These are phyloP conservation scores for Papilio aristodemus DNA, from an alignment of 1,140 invertebrate genomes.

Conservation along the genomic window DNA sequence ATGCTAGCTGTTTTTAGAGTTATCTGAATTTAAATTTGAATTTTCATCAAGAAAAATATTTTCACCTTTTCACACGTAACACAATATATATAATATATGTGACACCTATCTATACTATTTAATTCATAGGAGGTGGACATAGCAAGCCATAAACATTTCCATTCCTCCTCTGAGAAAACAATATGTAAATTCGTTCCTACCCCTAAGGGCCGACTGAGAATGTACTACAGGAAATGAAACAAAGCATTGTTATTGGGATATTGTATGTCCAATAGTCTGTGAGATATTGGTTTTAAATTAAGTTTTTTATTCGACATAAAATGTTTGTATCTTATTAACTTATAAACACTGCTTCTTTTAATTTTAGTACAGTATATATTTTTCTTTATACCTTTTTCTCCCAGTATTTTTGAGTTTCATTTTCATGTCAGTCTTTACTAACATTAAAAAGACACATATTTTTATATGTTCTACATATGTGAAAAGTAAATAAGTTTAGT, in stretches of 20 bases:
- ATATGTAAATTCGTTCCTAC: not conserved
- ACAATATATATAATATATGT: not conserved
- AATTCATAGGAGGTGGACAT: not conserved
- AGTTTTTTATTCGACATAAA: too few species aligned
- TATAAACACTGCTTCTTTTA: too few species aligned
- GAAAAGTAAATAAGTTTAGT: not conserved
- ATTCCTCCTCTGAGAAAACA: slow-evolving; percentile 1
- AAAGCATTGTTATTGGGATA: not conserved
- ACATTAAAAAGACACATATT: too few species aligned
- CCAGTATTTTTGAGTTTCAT: too few species aligned
- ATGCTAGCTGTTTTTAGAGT: too few species aligned
- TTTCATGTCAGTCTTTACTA: too few species aligned
- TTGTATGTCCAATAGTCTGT: not conserved
- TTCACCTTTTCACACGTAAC: not conserved
- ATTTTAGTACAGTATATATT: too few species aligned
- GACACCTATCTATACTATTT: not conserved
- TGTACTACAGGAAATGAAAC: not conserved
- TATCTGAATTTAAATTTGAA: too few species aligned
- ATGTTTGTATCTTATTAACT: too few species aligned
- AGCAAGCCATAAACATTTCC: not conserved
- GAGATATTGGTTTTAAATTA: not conserved
- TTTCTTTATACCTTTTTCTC: too few species aligned
- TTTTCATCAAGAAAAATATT: too few species aligned
- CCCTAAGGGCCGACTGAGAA: not conserved
- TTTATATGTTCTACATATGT: too few species aligned